A percentile compares a stretch with the other conserved stretches of the same genome.
Conservation (phyloP, 2,797 vertebrate genomes). For the Enteromius treurensis region DNA sequence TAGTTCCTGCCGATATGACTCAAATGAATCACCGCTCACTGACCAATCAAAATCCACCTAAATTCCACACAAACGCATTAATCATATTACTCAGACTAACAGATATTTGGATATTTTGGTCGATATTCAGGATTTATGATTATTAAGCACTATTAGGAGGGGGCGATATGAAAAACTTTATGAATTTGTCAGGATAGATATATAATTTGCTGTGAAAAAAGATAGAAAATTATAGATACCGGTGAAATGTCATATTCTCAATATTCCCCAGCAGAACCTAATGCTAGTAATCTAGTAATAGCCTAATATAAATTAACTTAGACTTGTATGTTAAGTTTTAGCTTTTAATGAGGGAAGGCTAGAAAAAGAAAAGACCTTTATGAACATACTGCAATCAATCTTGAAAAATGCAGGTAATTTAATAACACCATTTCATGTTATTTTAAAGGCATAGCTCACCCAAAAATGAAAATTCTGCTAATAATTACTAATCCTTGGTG, state of each 20-base stretch:
- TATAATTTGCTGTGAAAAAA: too few relatives aligned
- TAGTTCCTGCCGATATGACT: constrained; percentile 51
- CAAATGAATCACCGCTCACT: constrained; percentile 1
- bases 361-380: background rate
- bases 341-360: too few relatives aligned
- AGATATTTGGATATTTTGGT: background rate
- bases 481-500: background rate
- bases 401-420: background rate
- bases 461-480: background rate
- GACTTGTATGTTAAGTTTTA: background rate
- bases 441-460: background rate
- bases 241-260: background rate
- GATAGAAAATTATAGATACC: too few relatives aligned
- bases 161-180: background rate
- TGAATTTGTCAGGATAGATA: too few relatives aligned
- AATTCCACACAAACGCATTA: background rate
- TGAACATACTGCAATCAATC: background rate
- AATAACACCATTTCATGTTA: background rate
- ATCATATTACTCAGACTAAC: background rate
- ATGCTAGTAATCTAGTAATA: background rate
- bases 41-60: constrained; percentile 12
- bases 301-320: background rate
- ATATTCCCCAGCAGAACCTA: background rate
- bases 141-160: background rate
- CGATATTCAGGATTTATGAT: background rate